These are phyloP conservation scores for Euzophera pinguis DNA, from an alignment of 2,888 invertebrate species.

Conservation along the genomic window DNA sequence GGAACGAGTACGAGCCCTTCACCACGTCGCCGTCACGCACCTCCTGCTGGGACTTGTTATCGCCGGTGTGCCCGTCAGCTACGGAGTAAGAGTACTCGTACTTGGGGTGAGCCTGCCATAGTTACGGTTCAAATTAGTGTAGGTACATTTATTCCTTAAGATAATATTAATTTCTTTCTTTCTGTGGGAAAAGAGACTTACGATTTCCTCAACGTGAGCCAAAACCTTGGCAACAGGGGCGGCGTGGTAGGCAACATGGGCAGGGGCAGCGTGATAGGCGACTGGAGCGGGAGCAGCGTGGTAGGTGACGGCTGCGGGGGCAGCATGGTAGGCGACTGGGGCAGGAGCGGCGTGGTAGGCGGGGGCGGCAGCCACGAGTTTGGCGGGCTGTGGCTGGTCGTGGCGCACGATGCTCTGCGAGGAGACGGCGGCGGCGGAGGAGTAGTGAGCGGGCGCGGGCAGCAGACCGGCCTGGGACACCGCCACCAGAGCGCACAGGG, in stretches of 20 bases:
- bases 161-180: background rate
- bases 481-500: conserved; percentile 48
- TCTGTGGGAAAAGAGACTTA: conserved; percentile 14
- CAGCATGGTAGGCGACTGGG: conserved; percentile 31
- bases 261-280: conserved; percentile 26
- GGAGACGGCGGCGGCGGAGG: conserved; percentile 50
- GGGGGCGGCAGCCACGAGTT: conserved; percentile 22
- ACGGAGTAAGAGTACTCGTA: conserved; percentile 79
- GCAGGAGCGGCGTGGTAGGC: conserved; percentile 29
- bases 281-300: conserved; percentile 26
- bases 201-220: conserved; percentile 26
- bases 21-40: conserved; percentile 75
- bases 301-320: conserved; percentile 32
- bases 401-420: conserved; percentile 46
- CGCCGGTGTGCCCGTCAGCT: conserved; percentile 77
- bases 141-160: no score
- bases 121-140: background rate
- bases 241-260: conserved; percentile 42
- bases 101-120: conserved; percentile 57
- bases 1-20: conserved; percentile 75
- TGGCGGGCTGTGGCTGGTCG: conserved; percentile 37
- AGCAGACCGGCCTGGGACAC: conserved; percentile 53
- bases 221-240: conserved; percentile 19
- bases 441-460: conserved; percentile 51
- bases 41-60: conserved; percentile 78